Percentiles rank a stretch among this genome's conserved stretches.
Evolutionary conservation across 2,888 invertebrate genomes (phyloP).

Genomic region (Tuta absoluta): DNA sequence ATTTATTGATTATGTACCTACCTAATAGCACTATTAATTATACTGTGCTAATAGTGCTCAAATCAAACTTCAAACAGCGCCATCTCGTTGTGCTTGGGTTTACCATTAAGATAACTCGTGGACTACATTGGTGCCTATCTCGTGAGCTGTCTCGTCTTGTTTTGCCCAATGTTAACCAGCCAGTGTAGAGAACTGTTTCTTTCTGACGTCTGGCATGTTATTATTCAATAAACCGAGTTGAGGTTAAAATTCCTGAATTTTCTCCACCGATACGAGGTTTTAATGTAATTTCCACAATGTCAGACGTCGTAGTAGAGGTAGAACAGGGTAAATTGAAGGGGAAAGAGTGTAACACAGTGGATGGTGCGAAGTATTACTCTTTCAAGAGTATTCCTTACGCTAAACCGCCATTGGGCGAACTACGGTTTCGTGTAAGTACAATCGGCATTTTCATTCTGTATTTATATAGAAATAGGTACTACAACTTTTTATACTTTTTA

Average conservation of each 20-base stretch:
- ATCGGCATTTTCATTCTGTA: background rate
- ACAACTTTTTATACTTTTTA: no score
- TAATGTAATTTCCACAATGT: slow-evolving; percentile 9
- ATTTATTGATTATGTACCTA: no score
- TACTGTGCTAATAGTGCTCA: no score
- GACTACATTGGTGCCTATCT: background rate
- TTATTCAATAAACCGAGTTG: slow-evolving; percentile 14
- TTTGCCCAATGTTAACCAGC: background rate
- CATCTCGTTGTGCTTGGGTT: no score
- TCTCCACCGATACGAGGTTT: background rate
- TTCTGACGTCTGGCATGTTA: slow-evolving; percentile 1
- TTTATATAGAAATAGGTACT: no score
- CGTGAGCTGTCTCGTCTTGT: background rate
- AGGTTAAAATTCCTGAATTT: background rate
- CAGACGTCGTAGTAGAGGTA: slow-evolving; percentile 2
- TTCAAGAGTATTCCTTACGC: slow-evolving; percentile 79
- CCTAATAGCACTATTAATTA: no score
- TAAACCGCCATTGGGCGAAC: slow-evolving; percentile 70
- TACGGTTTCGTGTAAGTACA: slow-evolving; percentile 55
- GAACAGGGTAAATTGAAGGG: slow-evolving; percentile 63
- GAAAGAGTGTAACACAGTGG: slow-evolving; percentile 52
- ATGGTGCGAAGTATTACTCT: slow-evolving; percentile 63
- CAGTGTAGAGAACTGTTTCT: background rate
- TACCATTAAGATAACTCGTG: no score
- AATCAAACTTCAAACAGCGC: no score